phyloP scores from a whole-genome alignment of 1,140 invertebrate genomes.

The Rhagoletis pomonella region DNA sequence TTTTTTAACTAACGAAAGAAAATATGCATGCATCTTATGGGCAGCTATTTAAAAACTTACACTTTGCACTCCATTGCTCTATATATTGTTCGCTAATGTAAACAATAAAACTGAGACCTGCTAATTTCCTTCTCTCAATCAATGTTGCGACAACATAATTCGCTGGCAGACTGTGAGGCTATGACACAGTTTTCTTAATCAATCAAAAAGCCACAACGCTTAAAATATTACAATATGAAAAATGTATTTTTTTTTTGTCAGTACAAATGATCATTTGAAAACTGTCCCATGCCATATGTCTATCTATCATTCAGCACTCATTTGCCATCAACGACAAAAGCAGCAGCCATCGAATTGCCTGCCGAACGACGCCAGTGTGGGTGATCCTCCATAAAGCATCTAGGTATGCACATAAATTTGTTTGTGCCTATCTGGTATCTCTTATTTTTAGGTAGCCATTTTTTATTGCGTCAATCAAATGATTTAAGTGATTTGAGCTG shows the following conservation, averaged over 20 bases:
- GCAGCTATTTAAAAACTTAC: background rate
- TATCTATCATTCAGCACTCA: background rate
- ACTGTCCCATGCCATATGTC: slow-evolving; percentile 24
- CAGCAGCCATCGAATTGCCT: background rate
- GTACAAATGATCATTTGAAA: slow-evolving; percentile 4
- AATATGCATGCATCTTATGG: too few species aligned
- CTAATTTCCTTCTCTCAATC: background rate
- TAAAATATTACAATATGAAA: slow-evolving; percentile 30
- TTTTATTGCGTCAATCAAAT: slow-evolving; percentile 35
- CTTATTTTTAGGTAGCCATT: slow-evolving; percentile 32
- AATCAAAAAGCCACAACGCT: slow-evolving; percentile 12
- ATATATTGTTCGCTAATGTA: too few species aligned
- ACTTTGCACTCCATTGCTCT: background rate
- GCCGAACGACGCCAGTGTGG: slow-evolving; percentile 20
- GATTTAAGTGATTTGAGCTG: slow-evolving; percentile 43
- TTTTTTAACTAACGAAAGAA: too few species aligned
- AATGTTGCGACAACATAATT: slow-evolving; percentile 8
- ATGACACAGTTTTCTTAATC: slow-evolving; percentile 34
- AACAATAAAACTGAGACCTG: background rate
- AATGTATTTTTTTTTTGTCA: background rate
- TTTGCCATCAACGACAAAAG: background rate
- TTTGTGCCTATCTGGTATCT: background rate
- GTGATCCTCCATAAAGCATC: slow-evolving; percentile 6
- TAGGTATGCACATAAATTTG: too few species aligned
- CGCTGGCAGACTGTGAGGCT: background rate